These are phyloP conservation scores for Ischnus inquisitorius DNA, from an alignment of 2,888 invertebrate species.

Conservation along the genomic window DNA sequence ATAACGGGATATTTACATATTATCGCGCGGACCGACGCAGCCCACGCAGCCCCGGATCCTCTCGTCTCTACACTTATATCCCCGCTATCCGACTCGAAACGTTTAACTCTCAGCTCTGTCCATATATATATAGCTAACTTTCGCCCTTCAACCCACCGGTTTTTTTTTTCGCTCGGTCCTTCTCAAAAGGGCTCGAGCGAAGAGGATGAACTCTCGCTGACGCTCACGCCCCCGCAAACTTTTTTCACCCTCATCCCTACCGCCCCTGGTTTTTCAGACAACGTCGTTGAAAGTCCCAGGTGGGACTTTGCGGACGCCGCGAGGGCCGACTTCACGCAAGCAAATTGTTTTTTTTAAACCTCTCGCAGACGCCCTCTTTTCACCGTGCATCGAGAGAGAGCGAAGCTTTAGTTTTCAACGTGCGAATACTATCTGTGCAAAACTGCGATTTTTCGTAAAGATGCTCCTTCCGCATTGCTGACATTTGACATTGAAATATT, in stretches of 20 bases:
- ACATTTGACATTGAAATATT: no score
- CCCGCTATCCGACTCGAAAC: conserved; percentile 1
- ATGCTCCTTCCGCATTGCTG: background rate
- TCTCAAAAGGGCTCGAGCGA: conserved; percentile 38
- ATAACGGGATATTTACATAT: conserved; percentile 85
- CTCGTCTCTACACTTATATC: background rate
- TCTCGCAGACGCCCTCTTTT: conserved; percentile 39
- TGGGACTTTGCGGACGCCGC: conserved; percentile 63
- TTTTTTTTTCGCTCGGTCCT: conserved; percentile 9
- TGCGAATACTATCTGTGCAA: background rate
- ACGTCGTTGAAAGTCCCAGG: conserved; percentile 62
- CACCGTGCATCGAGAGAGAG: conserved; percentile 37
- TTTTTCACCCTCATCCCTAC: conserved; percentile 28
- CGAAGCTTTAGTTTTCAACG: conserved; percentile 2
- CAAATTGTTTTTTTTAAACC: conserved; percentile 71
- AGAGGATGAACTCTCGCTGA: conserved; percentile 46
- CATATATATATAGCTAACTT: conserved; percentile 24
- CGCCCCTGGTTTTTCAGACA: conserved; percentile 45
- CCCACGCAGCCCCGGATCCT: conserved; percentile 54
- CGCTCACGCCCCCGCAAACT: conserved; percentile 61
- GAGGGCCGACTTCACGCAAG: conserved; percentile 51
- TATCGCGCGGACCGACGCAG: conserved; percentile 76
- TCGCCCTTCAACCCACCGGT: conserved; percentile 23
- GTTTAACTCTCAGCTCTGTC: conserved; percentile 49
- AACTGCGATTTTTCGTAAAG: conserved; percentile 1